A percentile compares a stretch with the other conserved stretches of the same genome.
Evolutionary conservation across 2,888 invertebrate species (phyloP).

Genomic region (Choreutis nemorana): DNA sequence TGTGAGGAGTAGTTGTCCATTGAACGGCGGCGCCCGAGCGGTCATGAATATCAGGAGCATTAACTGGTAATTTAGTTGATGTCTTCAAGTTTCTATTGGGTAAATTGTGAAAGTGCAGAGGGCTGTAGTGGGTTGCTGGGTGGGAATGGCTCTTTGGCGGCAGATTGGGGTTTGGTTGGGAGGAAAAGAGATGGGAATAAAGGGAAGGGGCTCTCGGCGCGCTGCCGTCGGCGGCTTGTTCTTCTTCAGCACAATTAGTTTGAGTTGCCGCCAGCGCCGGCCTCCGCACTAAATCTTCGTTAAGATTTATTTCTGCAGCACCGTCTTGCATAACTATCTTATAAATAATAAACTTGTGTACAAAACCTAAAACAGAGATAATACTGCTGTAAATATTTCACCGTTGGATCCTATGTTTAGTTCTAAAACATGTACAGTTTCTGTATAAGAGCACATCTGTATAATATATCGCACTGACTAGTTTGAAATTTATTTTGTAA

Average conservation of each 20-base stretch:
- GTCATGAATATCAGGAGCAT: too few species aligned
- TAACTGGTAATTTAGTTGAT: too few species aligned
- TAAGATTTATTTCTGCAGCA: conserved; percentile 66
- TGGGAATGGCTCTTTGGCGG: too few species aligned
- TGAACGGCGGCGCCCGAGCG: conserved; percentile 31
- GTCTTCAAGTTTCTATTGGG: too few species aligned
- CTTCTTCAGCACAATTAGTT: conserved; percentile 77
- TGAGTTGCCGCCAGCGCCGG: conserved; percentile 71
- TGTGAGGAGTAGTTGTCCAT: conserved; percentile 65
- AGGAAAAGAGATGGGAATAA: conserved; percentile 1
- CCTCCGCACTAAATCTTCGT: conserved; percentile 60
- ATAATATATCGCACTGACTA: conserved; percentile 66
- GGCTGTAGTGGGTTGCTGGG: too few species aligned
- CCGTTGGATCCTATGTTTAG: conserved; percentile 63
- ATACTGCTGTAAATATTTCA: conserved; percentile 67
- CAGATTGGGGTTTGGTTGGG: background rate
- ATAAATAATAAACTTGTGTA: conserved; percentile 64
- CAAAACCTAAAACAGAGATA: conserved; percentile 50
- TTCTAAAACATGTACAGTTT: conserved; percentile 70
- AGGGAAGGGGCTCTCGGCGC: conserved; percentile 1
- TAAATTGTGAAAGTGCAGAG: too few species aligned
- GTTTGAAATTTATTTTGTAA: conserved; percentile 61
- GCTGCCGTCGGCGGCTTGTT: conserved; percentile 62
- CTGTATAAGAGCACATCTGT: conserved; percentile 65
- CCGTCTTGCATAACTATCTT: conserved; percentile 65